A percentile compares a stretch with the other conserved stretches of the same genome.
phyloP scores from a whole-genome alignment of 2,113 vertebrate species.

The Steatornis caripensis region DNA sequence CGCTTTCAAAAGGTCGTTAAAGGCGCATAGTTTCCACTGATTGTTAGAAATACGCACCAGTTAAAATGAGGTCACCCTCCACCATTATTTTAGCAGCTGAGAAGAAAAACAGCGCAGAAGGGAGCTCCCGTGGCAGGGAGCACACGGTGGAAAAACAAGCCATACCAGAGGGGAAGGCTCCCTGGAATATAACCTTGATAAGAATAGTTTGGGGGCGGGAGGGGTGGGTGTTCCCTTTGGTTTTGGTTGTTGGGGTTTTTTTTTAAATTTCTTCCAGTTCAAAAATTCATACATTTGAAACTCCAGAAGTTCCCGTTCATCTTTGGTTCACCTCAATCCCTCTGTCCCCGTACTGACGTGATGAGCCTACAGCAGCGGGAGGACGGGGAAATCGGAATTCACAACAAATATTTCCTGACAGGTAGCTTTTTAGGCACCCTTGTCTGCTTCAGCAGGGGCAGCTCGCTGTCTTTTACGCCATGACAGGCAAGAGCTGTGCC shows the following conservation, averaged over 20 bases:
- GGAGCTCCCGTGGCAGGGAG: background rate
- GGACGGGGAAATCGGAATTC: background rate
- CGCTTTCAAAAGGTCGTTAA: slow-evolving; percentile 11
- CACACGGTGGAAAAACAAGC: background rate
- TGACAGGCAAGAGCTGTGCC: background rate
- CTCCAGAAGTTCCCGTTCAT: background rate
- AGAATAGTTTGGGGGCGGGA: background rate
- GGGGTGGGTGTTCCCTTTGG: background rate
- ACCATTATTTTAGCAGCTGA: slow-evolving; percentile 32
- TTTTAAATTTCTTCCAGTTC: background rate
- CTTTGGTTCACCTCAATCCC: background rate
- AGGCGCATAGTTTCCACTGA: slow-evolving; percentile 51
- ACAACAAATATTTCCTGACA: background rate
- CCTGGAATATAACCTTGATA: background rate
- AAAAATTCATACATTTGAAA: slow-evolving; percentile 6
- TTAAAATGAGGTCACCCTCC: slow-evolving; percentile 51
- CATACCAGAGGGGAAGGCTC: background rate
- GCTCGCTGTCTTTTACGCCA: background rate
- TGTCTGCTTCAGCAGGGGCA: background rate
- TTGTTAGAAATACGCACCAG: slow-evolving; percentile 48
- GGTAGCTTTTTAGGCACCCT: background rate
- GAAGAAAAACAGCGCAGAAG: slow-evolving; percentile 34
- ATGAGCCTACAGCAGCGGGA: background rate
- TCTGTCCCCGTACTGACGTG: background rate
- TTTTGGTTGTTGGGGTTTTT: background rate